Evolutionary conservation across 2,888 invertebrate genomes (phyloP).

Genomic region (Parnassius mnemosyne): DNA sequence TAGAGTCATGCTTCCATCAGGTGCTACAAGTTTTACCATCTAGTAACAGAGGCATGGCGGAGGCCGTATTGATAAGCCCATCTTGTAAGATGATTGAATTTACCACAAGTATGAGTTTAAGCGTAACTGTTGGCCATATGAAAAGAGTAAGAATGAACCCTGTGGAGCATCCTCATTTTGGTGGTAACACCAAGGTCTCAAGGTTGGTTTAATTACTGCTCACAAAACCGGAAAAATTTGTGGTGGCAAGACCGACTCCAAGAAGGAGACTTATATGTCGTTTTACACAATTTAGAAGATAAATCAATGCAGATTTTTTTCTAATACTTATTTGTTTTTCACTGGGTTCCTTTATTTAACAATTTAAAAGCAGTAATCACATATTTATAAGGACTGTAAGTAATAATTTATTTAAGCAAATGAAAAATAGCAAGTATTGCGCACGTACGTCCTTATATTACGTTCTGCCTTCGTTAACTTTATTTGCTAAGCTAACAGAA

Average conservation of each 20-base stretch:
- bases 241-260: slow-evolving; percentile 96
- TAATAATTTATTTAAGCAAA: too few relatives aligned
- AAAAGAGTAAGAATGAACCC: slow-evolving; percentile 99
- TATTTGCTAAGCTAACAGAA: slow-evolving; percentile 3
- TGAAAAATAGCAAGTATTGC: background rate
- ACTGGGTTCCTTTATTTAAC: too few relatives aligned
- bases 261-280: slow-evolving; percentile 86
- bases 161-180: slow-evolving; percentile 99
- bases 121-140: slow-evolving; percentile 99
- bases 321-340: too few relatives aligned
- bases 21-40: slow-evolving; percentile 99
- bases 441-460: background rate
- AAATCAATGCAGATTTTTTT: slow-evolving; percentile 35
- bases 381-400: too few relatives aligned
- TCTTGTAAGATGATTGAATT: slow-evolving; percentile 99
- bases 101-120: slow-evolving; percentile 99
- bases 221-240: slow-evolving; percentile 99
- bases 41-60: slow-evolving; percentile 99
- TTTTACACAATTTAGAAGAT: slow-evolving; percentile 57
- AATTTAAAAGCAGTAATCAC: too few relatives aligned
- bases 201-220: slow-evolving; percentile 99
- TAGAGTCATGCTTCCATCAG: slow-evolving; percentile 98
- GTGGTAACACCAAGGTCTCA: slow-evolving; percentile 99
- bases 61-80: slow-evolving; percentile 99
- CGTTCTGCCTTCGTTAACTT: slow-evolving; percentile 1